A percentile compares a stretch with the other conserved stretches of the same genome.
These are phyloP conservation scores for Neosilurus mollespiculum DNA, from an alignment of 2,797 vertebrate genomes.

Conservation along the genomic window DNA sequence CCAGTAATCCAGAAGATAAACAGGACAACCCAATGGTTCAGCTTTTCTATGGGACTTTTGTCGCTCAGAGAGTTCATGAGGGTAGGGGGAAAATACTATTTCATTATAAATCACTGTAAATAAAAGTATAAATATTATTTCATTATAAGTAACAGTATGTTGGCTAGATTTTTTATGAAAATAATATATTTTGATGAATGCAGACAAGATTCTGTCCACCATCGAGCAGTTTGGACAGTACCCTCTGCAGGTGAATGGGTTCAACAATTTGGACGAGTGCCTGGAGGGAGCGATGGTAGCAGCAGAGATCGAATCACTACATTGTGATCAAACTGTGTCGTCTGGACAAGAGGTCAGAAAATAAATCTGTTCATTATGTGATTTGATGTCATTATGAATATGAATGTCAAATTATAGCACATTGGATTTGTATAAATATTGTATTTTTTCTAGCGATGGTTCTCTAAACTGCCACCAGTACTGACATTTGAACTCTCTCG, in stretches of 20 bases:
- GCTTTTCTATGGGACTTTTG: constrained; percentile 94
- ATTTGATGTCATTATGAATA: background rate
- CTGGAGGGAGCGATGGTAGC: constrained; percentile 95
- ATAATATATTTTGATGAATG: constrained; percentile 23
- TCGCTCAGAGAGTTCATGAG: constrained; percentile 87
- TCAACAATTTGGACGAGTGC: constrained; percentile 89
- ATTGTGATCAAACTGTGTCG: constrained; percentile 73
- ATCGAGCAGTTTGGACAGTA: constrained; percentile 97
- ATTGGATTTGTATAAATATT: background rate
- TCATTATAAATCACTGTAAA: background rate
- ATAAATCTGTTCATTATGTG: background rate
- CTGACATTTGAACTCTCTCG: constrained; percentile 96
- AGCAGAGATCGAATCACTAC: constrained; percentile 81
- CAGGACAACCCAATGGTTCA: constrained; percentile 94
- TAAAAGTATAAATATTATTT: background rate
- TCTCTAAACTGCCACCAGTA: constrained; percentile 92
- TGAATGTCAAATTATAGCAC: background rate
- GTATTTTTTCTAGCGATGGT: constrained; percentile 85
- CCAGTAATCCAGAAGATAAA: constrained; percentile 82
- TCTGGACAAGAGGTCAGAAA: constrained; percentile 85
- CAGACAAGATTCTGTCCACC: constrained; percentile 86
- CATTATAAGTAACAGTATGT: background rate
- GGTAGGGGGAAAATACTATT: constrained; percentile 69
- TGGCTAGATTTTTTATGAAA: background rate
- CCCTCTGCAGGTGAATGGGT: constrained; percentile 96